phyloP scores from a whole-genome alignment of 2,888 invertebrate genomes.

The Trimorus sp. region DNA sequence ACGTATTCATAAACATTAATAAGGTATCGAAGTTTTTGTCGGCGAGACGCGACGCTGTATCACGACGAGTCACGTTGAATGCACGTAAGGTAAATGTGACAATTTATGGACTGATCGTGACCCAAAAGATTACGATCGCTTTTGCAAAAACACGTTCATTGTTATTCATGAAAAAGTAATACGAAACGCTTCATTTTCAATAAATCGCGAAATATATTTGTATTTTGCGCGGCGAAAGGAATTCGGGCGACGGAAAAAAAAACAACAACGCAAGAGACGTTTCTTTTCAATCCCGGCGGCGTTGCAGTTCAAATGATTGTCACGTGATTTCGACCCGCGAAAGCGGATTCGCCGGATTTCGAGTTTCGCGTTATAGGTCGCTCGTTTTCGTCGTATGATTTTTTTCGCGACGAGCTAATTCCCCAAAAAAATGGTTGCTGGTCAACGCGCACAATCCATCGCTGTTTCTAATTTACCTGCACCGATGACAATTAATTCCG shows the following conservation, averaged over 20 bases:
- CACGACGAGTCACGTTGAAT: conserved; percentile 32
- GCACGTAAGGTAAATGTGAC: conserved; percentile 47
- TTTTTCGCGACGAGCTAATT: background rate
- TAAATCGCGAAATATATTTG: conserved; percentile 44
- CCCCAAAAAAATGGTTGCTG: background rate
- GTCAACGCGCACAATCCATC: background rate
- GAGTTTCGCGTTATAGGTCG: background rate
- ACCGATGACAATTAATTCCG: conserved; percentile 17
- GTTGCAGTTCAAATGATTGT: conserved; percentile 5
- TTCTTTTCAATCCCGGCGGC: background rate
- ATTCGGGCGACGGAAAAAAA: background rate
- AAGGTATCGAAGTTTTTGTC: no score
- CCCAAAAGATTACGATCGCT: conserved; percentile 58
- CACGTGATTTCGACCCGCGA: conserved; percentile 4
- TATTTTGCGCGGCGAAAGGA: conserved; percentile 6
- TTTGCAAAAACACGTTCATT: conserved; percentile 53
- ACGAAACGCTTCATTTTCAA: conserved; percentile 42
- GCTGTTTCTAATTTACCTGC: conserved; percentile 2
- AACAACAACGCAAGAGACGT: no score
- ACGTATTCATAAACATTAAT: no score
- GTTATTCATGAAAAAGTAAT: conserved; percentile 59
- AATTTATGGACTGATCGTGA: conserved; percentile 53
- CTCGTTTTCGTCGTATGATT: background rate
- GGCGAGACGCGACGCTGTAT: conserved; percentile 13
- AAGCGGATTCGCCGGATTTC: background rate